Base-by-base conservation (phyloP, 2,888 invertebrate species). In the Dorcus parallelipipedus region DNA sequence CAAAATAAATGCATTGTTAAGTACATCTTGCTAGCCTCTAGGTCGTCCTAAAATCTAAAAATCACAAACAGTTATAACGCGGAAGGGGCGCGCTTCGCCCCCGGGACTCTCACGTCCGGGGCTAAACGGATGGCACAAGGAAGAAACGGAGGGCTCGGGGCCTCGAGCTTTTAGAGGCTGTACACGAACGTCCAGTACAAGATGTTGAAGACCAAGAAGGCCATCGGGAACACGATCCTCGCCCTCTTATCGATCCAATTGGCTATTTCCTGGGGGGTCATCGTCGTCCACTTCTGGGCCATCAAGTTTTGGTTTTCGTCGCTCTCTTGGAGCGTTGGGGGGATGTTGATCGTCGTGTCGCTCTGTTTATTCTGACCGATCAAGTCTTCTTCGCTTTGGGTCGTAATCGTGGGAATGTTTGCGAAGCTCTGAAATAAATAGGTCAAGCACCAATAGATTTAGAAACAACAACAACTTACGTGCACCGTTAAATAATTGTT, bases 181-280 rank as follows among this genome's bases (percentile, higher is more conserved):
- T 45, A 45, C 1, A 76, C 77, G 60, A 77, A 77, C 4, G 74
- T 70, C 78, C 77, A 78, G 59, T 77, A 78, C 53, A 78, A 72
- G 40, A 77, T 80, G 72, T 93, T 93, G 77, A 93, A 93, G 58
- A 90, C 83, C 10, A 93, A 71, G 73, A 93, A 93, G 8, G 89
- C 81, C 3, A 88, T 75, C 0, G 93, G 93, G 75, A 93, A 93
- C 2, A 89, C 81, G 40, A 91, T 79, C 52, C 93, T 82, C 26
- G 92, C 89, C 55, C 92, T 80, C 55, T 84, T 87, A 79, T 93
- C 93, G 64, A 93, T 92, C 91, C 93, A 93, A 53, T 87, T 89
- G 63, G 93, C 90, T 56, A 93, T 91, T 77, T 93, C 90, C 70
- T 93, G 93, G 0, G 93, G 92, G 1, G 93, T 92, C 87, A 93